Evolutionary conservation across 2,113 vertebrate species (phyloP).

Genomic region (Anguilla rostrata): DNA sequence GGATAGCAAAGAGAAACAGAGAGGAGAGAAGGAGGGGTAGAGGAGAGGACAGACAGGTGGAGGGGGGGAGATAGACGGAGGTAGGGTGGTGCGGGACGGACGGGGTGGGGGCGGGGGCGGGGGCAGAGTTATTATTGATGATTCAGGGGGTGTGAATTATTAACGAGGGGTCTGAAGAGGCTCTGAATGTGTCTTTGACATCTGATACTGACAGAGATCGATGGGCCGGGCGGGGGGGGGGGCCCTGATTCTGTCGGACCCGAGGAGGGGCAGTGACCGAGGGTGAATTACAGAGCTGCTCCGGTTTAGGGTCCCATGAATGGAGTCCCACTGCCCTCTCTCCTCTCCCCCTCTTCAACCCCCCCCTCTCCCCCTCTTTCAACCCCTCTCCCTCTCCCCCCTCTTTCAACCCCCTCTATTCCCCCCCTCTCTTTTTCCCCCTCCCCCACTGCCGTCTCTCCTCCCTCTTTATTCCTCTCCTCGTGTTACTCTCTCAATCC

Average conservation of each 20-base stretch:
- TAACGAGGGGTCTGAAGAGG: slow-evolving; percentile 72
- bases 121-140: slow-evolving; percentile 78
- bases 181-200: slow-evolving; percentile 76
- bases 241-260: neutral
- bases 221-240: slow-evolving; percentile 59
- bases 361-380: neutral
- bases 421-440: slow-evolving; percentile 45
- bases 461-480: too few relatives aligned
- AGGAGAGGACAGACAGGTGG: neutral
- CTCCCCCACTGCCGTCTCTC: too few relatives aligned
- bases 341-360: too few relatives aligned
- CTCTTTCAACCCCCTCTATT: slow-evolving; percentile 37
- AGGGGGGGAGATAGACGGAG: slow-evolving; percentile 22
- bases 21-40: slow-evolving; percentile 4
- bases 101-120: slow-evolving; percentile 24
- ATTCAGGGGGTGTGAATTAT: slow-evolving; percentile 77
- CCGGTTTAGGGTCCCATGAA: neutral
- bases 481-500: neutral
- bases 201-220: slow-evolving; percentile 75
- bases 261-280: neutral
- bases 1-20: slow-evolving; percentile 52
- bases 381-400: slow-evolving; percentile 14
- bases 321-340: neutral
- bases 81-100: slow-evolving; percentile 5
- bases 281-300: neutral